Conservation (phyloP, 2,888 invertebrate genomes). For the Lithodes maja region DNA sequence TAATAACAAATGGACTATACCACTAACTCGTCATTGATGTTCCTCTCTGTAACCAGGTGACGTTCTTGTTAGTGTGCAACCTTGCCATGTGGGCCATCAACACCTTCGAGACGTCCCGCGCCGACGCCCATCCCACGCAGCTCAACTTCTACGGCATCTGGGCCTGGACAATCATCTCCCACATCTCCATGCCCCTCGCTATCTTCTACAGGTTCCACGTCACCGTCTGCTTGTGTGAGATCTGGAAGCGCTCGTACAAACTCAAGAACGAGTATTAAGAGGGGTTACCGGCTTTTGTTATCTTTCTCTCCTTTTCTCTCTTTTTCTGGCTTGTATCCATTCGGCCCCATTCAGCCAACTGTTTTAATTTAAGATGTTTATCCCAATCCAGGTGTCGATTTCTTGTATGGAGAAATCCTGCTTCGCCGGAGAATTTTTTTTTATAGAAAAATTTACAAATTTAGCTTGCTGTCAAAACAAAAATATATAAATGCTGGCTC, state of each 20-base stretch:
- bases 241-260: slow-evolving; percentile 97
- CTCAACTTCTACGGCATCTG: slow-evolving; percentile 93
- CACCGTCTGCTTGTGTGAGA: slow-evolving; percentile 95
- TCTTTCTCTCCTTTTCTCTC: neutral
- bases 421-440: no score
- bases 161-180: slow-evolving; percentile 97
- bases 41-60: slow-evolving; percentile 73
- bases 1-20: no score
- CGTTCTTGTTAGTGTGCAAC: slow-evolving; percentile 90
- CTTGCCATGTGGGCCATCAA: slow-evolving; percentile 96
- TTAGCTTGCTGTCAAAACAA: no score
- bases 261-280: slow-evolving; percentile 78
- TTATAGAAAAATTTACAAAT: no score
- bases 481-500: no score
- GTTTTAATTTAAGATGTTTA: neutral
- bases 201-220: slow-evolving; percentile 97
- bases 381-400: neutral
- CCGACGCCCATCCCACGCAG: slow-evolving; percentile 94
- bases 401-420: no score
- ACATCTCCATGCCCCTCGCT: slow-evolving; percentile 94
- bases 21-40: no score
- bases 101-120: slow-evolving; percentile 91
- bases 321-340: neutral
- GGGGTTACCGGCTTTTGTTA: neutral
- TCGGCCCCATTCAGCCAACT: neutral